Evolutionary conservation across 2,797 vertebrate genomes (phyloP).

Genomic region (Gambusia yucatana): DNA sequence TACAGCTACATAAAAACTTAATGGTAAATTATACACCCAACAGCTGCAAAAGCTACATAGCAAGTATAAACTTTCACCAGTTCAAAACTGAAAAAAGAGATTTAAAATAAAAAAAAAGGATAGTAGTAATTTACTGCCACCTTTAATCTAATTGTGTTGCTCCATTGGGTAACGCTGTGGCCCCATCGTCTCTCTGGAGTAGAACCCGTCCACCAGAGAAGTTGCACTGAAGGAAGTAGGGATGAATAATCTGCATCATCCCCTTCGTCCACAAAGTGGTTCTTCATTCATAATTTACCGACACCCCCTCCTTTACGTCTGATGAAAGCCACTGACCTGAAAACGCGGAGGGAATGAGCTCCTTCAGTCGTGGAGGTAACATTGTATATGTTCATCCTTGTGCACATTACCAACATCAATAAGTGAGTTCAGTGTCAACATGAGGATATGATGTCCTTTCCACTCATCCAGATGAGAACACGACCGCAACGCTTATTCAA

Average conservation of each 20-base stretch:
- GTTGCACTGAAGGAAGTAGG: constrained; percentile 56
- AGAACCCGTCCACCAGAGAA: constrained; percentile 57
- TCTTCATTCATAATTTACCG: constrained; percentile 81
- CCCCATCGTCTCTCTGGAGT: constrained; percentile 58
- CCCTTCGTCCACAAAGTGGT: constrained; percentile 68
- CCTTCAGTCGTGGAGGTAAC: constrained; percentile 53
- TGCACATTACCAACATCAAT: constrained; percentile 54
- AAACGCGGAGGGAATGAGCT: constrained; percentile 66
- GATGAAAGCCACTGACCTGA: constrained; percentile 80
- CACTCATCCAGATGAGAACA: constrained; percentile 34
- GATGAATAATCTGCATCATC: constrained; percentile 77
- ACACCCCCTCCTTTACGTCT: constrained; percentile 64
- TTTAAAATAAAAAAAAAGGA: background rate
- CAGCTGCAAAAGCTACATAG: constrained; percentile 3
- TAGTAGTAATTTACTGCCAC: constrained; percentile 26
- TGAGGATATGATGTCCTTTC: constrained; percentile 34
- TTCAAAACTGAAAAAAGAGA: background rate
- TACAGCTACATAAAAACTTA: constrained; percentile 4
- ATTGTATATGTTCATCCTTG: constrained; percentile 42
- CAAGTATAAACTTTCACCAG: constrained; percentile 14
- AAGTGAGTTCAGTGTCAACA: constrained; percentile 47
- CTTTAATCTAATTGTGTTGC: constrained; percentile 63
- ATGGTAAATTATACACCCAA: background rate
- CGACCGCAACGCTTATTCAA: constrained; percentile 1
- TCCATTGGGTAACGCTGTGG: constrained; percentile 51